Conservation (phyloP, 1,140 invertebrate species). For the Euglossa dilemma region DNA sequence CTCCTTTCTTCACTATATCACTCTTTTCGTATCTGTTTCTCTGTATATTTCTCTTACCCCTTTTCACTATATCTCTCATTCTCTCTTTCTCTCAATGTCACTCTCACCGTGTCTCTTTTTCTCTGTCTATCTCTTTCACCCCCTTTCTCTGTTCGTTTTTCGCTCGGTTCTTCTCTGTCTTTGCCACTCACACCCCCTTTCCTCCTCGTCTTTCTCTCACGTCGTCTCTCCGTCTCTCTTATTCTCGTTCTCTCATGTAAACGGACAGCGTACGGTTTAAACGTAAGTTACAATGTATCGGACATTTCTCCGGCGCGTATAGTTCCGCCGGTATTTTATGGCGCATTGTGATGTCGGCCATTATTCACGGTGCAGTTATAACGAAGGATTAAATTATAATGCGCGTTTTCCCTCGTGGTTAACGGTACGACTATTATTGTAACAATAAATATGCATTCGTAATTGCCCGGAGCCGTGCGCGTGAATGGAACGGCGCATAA, state of each 20-base stretch:
- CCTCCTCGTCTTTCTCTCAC: not conserved
- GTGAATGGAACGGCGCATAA: conserved; percentile 41
- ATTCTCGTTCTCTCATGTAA: not conserved
- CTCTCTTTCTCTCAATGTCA: too few relatives aligned
- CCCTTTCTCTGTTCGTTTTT: not conserved
- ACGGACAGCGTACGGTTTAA: not conserved
- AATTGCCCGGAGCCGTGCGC: conserved; percentile 20
- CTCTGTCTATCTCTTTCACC: not conserved
- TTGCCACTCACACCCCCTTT: not conserved
- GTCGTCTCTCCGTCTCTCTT: not conserved
- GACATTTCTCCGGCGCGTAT: conserved; percentile 38
- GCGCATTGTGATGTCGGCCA: conserved; percentile 52
- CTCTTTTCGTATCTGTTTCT: too few relatives aligned
- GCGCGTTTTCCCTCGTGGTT: conserved; percentile 28
- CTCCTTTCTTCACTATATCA: not conserved
- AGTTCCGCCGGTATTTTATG: conserved; percentile 46
- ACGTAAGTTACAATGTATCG: conserved; percentile 44
- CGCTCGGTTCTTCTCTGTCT: not conserved
- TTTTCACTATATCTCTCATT: not conserved
- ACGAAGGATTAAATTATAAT: conserved; percentile 56
- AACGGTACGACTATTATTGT: conserved; percentile 53
- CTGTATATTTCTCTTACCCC: not conserved
- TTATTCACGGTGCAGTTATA: conserved; percentile 55
- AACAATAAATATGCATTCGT: conserved; percentile 54
- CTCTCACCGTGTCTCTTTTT: not conserved